A percentile compares a stretch with the other conserved stretches of the same genome.
Evolutionary conservation across 2,113 vertebrate species (phyloP).

Genomic region (Entelurus aequoreus): DNA sequence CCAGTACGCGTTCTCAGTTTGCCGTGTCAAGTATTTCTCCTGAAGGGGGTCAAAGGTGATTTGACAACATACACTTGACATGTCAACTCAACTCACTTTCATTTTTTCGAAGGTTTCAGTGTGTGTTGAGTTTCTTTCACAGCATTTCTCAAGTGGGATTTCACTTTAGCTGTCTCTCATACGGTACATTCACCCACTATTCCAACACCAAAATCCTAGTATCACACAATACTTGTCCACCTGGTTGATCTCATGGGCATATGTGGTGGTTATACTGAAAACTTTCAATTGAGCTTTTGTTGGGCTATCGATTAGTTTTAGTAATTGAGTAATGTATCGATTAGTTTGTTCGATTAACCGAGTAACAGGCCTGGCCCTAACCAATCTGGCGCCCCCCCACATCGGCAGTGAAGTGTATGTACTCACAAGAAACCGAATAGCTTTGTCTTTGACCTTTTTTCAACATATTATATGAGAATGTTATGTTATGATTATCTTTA

Average conservation of each 20-base stretch:
- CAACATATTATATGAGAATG: too few relatives aligned
- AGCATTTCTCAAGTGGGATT: not conserved
- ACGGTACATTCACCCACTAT: not conserved
- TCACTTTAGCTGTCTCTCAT: not conserved
- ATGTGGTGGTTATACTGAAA: conserved; percentile 5
- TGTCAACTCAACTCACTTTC: conserved; percentile 12
- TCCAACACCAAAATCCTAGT: not conserved
- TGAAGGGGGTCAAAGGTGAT: conserved; percentile 40
- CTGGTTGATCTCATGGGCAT: conserved; percentile 29
- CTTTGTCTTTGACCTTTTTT: too few relatives aligned
- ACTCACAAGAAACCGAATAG: too few relatives aligned
- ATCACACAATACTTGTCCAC: conserved; percentile 10
- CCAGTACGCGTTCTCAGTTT: conserved; percentile 11
- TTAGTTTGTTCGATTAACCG: too few relatives aligned
- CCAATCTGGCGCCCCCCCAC: too few relatives aligned
- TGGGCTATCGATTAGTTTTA: too few relatives aligned
- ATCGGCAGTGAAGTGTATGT: too few relatives aligned
- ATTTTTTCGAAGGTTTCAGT: not conserved
- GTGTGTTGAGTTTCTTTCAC: not conserved
- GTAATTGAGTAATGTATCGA: too few relatives aligned
- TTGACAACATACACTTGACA: conserved; percentile 19
- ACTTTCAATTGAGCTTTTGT: too few relatives aligned
- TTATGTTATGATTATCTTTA: too few relatives aligned
- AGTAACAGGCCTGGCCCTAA: too few relatives aligned
- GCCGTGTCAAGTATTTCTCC: conserved; percentile 28